phyloP scores from a whole-genome alignment of 2,888 invertebrate genomes.

The Arctia plantaginis region DNA sequence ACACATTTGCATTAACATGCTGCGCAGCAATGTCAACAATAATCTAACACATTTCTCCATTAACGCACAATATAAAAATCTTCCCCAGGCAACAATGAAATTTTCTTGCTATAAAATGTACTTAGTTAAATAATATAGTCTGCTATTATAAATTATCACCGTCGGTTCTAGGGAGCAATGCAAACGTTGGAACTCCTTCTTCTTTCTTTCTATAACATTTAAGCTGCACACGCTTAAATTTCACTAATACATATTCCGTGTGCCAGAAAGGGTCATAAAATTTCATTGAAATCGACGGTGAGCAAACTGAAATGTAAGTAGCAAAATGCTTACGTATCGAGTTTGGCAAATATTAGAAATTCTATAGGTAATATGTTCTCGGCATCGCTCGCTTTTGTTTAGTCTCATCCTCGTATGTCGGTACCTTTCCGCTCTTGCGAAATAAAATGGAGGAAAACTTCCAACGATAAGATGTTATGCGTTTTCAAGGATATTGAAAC shows the following conservation, averaged over 20 bases:
- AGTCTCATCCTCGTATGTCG: constrained; percentile 30
- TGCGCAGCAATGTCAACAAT: too few species aligned
- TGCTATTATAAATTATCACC: not conserved
- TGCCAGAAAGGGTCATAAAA: constrained; percentile 24
- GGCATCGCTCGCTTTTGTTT: constrained; percentile 29
- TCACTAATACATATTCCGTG: not conserved
- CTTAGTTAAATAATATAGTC: too few species aligned
- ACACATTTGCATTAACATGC: too few species aligned
- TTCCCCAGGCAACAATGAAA: too few species aligned
- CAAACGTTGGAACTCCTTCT: not conserved
- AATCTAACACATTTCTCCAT: too few species aligned
- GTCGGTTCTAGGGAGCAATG: not conserved
- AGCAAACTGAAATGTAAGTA: constrained; percentile 20
- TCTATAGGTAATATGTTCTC: constrained; percentile 25
- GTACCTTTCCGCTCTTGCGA: constrained; percentile 30
- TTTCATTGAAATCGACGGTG: constrained; percentile 37
- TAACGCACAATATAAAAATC: too few species aligned
- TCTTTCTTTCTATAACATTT: constrained; percentile 8
- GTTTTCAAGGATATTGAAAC: constrained; percentile 47
- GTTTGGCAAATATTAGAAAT: constrained; percentile 33
- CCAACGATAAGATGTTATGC: constrained; percentile 35
- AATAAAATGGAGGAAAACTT: constrained; percentile 38
- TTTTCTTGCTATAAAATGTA: too few species aligned
- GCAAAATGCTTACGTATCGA: constrained; percentile 33
- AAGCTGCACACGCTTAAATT: constrained; percentile 13